A percentile compares a stretch with the other conserved stretches of the same genome.
Evolutionary conservation across 1,140 invertebrate species (phyloP).

Genomic region (Mylabris phalerata): DNA sequence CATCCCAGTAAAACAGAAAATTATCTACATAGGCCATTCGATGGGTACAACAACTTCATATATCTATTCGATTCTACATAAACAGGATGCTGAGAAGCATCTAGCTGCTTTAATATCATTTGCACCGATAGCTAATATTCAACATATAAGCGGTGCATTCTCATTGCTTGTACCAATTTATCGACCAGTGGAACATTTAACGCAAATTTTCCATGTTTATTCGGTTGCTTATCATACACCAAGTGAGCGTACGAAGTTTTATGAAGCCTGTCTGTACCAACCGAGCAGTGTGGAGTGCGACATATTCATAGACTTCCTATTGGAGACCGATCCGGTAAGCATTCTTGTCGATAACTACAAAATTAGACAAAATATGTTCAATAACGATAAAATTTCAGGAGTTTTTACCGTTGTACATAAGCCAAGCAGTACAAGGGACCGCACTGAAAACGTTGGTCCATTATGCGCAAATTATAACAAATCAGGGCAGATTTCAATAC

Average conservation of each 20-base stretch:
- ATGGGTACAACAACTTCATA: conserved; percentile 1
- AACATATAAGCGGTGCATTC: background rate
- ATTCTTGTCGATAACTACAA: too few relatives aligned
- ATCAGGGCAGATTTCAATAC: background rate
- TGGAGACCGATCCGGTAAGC: too few relatives aligned
- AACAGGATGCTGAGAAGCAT: background rate
- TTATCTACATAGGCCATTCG: conserved; percentile 2
- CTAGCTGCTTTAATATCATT: conserved; percentile 1
- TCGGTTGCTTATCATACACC: background rate
- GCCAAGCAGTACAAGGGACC: background rate
- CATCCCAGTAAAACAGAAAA: background rate
- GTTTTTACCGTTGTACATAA: background rate
- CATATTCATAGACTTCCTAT: background rate
- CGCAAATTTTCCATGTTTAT: background rate
- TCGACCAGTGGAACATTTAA: background rate
- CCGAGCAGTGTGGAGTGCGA: background rate
- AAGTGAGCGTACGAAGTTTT: background rate
- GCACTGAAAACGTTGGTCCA: background rate
- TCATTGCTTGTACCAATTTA: background rate
- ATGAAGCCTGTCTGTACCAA: background rate
- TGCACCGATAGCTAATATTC: background rate
- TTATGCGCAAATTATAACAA: background rate
- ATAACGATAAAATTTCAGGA: background rate
- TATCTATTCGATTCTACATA: background rate
- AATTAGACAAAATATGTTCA: too few relatives aligned